These are phyloP conservation scores for Pilophorus perplexus DNA, from an alignment of 2,888 invertebrate species.

Conservation along the genomic window DNA sequence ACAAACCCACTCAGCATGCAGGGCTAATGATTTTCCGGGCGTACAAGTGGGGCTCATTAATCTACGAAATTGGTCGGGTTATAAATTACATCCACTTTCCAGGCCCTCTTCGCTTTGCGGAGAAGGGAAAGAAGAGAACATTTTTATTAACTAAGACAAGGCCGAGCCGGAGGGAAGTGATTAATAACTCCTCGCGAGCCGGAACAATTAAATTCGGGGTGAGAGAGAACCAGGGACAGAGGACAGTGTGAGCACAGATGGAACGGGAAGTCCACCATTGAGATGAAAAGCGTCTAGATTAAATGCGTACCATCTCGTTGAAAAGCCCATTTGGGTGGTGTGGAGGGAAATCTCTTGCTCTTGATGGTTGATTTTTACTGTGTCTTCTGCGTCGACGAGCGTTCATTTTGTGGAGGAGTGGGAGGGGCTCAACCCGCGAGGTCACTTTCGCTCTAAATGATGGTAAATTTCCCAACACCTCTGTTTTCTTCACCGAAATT, in stretches of 20 bases:
- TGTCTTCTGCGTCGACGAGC: too few species aligned
- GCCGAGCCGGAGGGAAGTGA: not conserved
- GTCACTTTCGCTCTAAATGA: too few species aligned
- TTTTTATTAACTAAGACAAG: conserved; percentile 14
- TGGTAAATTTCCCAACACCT: too few species aligned
- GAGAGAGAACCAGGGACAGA: not conserved
- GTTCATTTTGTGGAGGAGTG: too few species aligned
- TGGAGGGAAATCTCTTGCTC: too few species aligned
- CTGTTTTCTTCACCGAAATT: too few species aligned
- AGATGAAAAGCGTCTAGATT: not conserved
- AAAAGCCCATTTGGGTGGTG: too few species aligned
- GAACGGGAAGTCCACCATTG: not conserved
- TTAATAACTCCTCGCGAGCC: not conserved
- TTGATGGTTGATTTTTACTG: too few species aligned
- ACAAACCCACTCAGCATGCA: too few species aligned
- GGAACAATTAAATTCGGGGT: conserved; percentile 1
- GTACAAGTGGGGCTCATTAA: not conserved
- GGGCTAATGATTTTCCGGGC: too few species aligned
- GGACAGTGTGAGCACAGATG: not conserved
- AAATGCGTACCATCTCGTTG: not conserved
- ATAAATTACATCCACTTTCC: not conserved
- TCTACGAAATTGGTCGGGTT: too few species aligned
- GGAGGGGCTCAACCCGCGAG: too few species aligned
- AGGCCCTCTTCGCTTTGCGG: not conserved
- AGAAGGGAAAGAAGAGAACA: not conserved